Conservation (phyloP, 2,888 invertebrate genomes). For the Schizotus pectinicornis region DNA sequence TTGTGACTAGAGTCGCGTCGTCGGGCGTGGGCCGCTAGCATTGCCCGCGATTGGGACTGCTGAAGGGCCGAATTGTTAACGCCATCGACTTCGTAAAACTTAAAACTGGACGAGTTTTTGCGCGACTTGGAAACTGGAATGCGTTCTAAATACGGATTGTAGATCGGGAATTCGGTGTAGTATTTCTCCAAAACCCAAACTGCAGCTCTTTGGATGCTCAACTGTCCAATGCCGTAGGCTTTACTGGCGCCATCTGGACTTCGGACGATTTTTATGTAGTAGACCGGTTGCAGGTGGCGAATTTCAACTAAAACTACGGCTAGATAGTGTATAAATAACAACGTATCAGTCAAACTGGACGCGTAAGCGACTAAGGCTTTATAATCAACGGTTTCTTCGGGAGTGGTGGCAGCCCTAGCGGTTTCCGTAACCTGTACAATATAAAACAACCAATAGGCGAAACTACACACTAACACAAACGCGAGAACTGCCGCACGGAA, state of each 20-base stretch:
- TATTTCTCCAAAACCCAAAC: conserved; percentile 94
- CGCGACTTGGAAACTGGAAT: conserved; percentile 85
- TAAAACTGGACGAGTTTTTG: conserved; percentile 83
- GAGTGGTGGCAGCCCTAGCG: conserved; percentile 78
- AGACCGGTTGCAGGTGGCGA: conserved; percentile 88
- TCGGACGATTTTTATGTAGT: conserved; percentile 87
- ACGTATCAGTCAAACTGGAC: conserved; percentile 89
- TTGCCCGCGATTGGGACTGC: conserved; percentile 73
- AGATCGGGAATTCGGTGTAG: conserved; percentile 94
- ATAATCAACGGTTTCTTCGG: conserved; percentile 82
- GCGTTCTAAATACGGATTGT: conserved; percentile 94
- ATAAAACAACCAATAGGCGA: conserved; percentile 98
- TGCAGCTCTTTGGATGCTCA: conserved; percentile 95
- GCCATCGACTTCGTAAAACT: conserved; percentile 95
- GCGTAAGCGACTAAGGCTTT: conserved; percentile 91
- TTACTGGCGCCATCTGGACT: conserved; percentile 95
- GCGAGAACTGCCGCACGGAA: conserved; percentile 89
- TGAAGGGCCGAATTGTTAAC: conserved; percentile 70
- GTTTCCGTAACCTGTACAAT: conserved; percentile 88
- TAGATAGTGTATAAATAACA: conserved; percentile 93
- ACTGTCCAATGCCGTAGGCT: conserved; percentile 85
- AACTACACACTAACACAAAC: conserved; percentile 88
- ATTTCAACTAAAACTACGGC: conserved; percentile 93
- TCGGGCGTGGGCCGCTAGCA: conserved; percentile 78
- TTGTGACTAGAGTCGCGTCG: conserved; percentile 93